Percentiles rank a stretch among this genome's conserved stretches.
Evolutionary conservation across 2,113 vertebrate species (phyloP).

Genomic region (Egretta garzetta): DNA sequence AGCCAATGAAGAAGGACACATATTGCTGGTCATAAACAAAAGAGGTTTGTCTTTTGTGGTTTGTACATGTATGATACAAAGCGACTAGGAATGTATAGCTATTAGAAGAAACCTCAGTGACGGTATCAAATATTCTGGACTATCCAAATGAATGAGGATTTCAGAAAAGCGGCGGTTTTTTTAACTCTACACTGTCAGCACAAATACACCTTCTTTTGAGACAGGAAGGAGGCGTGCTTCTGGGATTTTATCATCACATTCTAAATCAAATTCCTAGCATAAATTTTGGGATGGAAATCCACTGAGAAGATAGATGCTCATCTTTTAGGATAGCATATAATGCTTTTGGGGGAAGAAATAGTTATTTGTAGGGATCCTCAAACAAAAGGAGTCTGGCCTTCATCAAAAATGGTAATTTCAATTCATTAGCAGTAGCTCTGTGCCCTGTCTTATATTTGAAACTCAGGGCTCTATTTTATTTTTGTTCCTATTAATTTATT

Average conservation of each 20-base stretch:
- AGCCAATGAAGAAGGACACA: conserved; percentile 17
- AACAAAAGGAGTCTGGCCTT: background rate
- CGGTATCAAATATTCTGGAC: conserved; percentile 57
- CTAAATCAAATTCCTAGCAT: conserved; percentile 42
- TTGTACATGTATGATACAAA: conserved; percentile 57
- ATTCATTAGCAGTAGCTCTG: background rate
- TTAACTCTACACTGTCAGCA: conserved; percentile 53
- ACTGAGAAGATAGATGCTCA: background rate
- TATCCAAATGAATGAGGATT: conserved; percentile 62
- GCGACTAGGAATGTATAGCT: conserved; percentile 23
- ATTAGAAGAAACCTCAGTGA: conserved; percentile 66
- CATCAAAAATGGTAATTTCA: background rate
- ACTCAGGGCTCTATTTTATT: background rate
- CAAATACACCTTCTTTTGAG: conserved; percentile 58
- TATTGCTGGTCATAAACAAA: conserved; percentile 69
- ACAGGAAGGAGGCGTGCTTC: conserved; percentile 18
- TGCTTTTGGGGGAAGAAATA: background rate
- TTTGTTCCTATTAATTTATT: background rate
- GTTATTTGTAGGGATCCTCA: background rate
- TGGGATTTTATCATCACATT: conserved; percentile 47
- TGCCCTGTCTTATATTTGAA: background rate
- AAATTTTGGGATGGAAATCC: background rate
- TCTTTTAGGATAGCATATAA: background rate
- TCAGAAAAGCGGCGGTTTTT: conserved; percentile 45
- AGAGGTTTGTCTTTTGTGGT: conserved; percentile 42